A percentile compares a stretch with the other conserved stretches of the same genome.
These are phyloP conservation scores for Terrapene triunguis DNA, from an alignment of 2,113 vertebrate species.

Conservation along the genomic window DNA sequence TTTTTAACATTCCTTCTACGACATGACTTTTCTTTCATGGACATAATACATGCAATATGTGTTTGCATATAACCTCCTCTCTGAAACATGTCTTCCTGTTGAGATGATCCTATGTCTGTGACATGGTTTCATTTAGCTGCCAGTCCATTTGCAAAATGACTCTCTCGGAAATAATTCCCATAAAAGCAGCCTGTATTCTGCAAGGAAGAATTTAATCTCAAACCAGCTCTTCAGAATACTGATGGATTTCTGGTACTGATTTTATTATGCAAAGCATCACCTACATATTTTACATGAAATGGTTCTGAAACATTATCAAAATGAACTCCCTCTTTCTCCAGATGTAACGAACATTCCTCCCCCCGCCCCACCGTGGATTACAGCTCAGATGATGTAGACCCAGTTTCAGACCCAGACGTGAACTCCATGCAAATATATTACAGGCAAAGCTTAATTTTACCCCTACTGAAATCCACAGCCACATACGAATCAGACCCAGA, in stretches of 20 bases:
- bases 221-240: background rate
- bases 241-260: background rate
- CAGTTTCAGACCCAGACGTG: slow-evolving; percentile 44
- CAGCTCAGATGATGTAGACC: slow-evolving; percentile 8
- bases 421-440: background rate
- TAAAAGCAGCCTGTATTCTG: background rate
- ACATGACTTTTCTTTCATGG: background rate
- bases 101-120: background rate
- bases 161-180: background rate
- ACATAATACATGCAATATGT: fast-evolving
- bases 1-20: background rate
- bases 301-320: background rate
- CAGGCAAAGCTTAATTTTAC: background rate
- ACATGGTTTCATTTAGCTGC: background rate
- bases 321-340: background rate
- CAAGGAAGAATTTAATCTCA: background rate
- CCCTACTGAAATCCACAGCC: background rate
- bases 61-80: background rate
- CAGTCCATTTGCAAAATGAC: background rate
- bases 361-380: background rate
- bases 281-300: background rate
- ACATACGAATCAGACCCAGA: background rate
- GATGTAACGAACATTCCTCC: background rate
- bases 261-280: background rate
- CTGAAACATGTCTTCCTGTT: slow-evolving; percentile 71